Conservation (phyloP, 2,888 invertebrate species). For the Cephus sareptanus region DNA sequence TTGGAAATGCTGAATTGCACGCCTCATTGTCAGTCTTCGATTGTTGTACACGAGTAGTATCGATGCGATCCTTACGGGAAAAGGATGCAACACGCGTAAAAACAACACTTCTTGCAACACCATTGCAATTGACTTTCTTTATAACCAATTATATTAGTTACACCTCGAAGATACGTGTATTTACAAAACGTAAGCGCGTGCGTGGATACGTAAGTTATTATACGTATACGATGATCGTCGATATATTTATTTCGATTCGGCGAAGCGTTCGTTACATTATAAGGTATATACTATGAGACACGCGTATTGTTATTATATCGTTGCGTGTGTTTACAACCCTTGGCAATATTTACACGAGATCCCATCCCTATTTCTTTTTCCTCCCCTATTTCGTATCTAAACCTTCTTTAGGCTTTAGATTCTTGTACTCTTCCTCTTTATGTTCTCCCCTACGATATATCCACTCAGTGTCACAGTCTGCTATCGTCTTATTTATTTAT, state of each 20-base stretch:
- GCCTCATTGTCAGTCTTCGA: constrained; percentile 46
- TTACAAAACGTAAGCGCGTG: constrained; percentile 11
- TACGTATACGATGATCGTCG: neutral
- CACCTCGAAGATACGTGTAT: constrained; percentile 6
- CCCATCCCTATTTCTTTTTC: neutral
- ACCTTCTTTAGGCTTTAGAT: neutral
- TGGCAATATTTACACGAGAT: neutral
- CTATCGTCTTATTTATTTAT: neutral
- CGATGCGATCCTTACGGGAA: constrained; percentile 1
- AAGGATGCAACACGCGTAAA: constrained; percentile 34
- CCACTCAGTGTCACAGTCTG: neutral
- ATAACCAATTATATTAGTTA: constrained; percentile 15
- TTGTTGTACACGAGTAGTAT: constrained; percentile 24
- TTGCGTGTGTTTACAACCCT: neutral
- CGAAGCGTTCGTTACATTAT: neutral
- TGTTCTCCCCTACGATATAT: neutral
- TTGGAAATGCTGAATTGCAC: constrained; percentile 49
- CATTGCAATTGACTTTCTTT: constrained; percentile 44
- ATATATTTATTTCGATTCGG: neutral
- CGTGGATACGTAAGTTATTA: neutral
- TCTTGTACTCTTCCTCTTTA: neutral
- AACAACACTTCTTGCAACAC: constrained; percentile 44
- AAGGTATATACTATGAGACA: neutral
- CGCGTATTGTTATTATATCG: neutral
- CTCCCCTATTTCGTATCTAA: neutral